A percentile compares a stretch with the other conserved stretches of the same genome.
phyloP scores from a whole-genome alignment of 2,113 vertebrate species.

The Nothocercus julius region DNA sequence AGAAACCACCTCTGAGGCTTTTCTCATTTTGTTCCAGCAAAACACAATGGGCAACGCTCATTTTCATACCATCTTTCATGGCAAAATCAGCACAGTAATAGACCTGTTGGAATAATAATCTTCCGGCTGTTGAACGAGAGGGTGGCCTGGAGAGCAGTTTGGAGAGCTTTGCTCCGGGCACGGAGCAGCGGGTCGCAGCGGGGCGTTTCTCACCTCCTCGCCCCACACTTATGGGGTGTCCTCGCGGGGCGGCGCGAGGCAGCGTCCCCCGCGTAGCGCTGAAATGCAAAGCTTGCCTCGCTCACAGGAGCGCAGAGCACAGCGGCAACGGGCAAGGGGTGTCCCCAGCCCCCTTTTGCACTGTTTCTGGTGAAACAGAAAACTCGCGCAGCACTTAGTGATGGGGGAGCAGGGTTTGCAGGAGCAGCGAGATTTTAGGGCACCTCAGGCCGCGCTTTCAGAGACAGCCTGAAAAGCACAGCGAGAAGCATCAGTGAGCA shows the following conservation, averaged over 20 bases:
- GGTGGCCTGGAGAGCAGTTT: background rate
- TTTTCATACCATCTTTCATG: slow-evolving; percentile 5
- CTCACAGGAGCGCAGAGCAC: background rate
- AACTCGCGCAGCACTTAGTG: background rate
- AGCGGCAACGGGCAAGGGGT: background rate
- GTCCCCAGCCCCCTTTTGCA: background rate
- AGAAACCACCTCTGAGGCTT: background rate
- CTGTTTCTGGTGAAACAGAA: too few relatives aligned
- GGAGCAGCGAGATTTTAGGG: background rate
- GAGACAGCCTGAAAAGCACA: too few relatives aligned
- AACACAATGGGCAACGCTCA: background rate
- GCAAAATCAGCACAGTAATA: background rate
- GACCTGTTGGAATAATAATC: slow-evolving; percentile 5
- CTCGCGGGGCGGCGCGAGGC: too few relatives aligned
- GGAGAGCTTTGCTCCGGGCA: background rate
- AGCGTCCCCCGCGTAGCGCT: too few relatives aligned
- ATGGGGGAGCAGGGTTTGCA: too few relatives aligned
- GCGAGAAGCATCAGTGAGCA: too few relatives aligned
- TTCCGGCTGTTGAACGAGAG: background rate
- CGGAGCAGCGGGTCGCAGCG: too few relatives aligned
- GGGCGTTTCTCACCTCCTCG: too few relatives aligned
- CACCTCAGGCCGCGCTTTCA: too few relatives aligned
- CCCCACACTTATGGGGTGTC: too few relatives aligned
- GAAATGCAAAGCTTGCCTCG: background rate
- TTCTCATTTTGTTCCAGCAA: background rate